Base-by-base conservation (phyloP, 2,888 invertebrate species). In the Brachypterus glaber region DNA sequence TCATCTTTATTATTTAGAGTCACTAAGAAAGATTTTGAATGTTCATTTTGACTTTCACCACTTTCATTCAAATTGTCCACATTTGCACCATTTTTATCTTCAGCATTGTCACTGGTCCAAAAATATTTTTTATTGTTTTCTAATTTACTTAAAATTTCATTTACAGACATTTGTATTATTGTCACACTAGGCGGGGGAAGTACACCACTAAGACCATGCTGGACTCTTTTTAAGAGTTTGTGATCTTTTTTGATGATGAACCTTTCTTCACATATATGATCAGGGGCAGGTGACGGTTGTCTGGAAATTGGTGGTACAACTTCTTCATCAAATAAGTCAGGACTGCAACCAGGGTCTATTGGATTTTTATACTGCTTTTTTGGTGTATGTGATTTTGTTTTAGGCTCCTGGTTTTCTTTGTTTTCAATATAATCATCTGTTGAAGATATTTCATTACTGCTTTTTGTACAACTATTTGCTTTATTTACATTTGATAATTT, bases 101-200 rank as follows among this genome's bases (percentile, higher is more conserved):
- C 32, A 32, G 40, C 33, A 8, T 15, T 8, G 17, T 38, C 26
- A 39, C n/a, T 39, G 15, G 41, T 49, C 52, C 54, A 57, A 47
- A 61, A 58, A 40, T 55, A 57, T 13, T 47, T 40, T 35, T 52
- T 51, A 43, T 63, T 62, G 9, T 42, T 41, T 25, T 60, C 50
- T 14, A 62, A 48, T 48, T 57, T 63, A 13, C 71, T 66, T 12
- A 85, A 69, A 62, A 81, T 77, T 54, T 79, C 77, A 16, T 70
- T 66, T 13, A 77, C 74, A 54, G 81, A 78, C 37, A 76, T 68
- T 50, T 79, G 77, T 15, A 79, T 66, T 24, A 73, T 75, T 9
- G 84, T 85, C 8, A 82, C 70, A 15, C 80, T 82, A 1, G 83
- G 84, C 7, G 85, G 86, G 14, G 86, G 85, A 5, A 79, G 68